phyloP scores from a whole-genome alignment of 2,113 vertebrate genomes.

The Limnothrissa miodon region DNA sequence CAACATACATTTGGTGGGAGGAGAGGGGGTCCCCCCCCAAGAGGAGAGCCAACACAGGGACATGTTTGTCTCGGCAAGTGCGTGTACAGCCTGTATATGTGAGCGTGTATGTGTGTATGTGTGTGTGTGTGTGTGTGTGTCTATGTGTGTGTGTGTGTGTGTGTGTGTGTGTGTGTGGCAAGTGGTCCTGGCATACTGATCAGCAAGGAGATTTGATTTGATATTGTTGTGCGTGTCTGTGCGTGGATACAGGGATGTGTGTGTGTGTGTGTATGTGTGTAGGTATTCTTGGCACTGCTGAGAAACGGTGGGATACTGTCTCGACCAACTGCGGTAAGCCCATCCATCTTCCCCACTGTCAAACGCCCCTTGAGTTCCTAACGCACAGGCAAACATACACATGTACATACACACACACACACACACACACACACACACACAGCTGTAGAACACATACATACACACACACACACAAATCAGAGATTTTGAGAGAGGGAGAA shows the following conservation, averaged over 20 bases:
- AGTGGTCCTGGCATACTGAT: conserved; percentile 3
- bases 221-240: neutral
- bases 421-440: conserved; percentile 42
- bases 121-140: conserved; percentile 2
- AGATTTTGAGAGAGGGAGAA: neutral
- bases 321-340: conserved; percentile 32
- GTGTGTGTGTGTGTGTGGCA: neutral
- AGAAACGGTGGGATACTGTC: conserved; percentile 4
- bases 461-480: conserved; percentile 14
- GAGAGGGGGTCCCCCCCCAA: neutral
- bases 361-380: conserved; percentile 28
- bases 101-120: neutral
- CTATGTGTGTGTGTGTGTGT: neutral
- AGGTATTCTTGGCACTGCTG: conserved; percentile 14
- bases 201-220: conserved; percentile 13
- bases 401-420: conserved; percentile 19
- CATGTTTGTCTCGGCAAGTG: neutral
- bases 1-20: neutral
- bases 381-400: conserved; percentile 20
- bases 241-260: neutral
- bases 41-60: neutral
- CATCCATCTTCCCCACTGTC: conserved; percentile 43
- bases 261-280: conserved; percentile 6
- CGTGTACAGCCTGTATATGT: neutral
- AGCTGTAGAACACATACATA: conserved; percentile 33